Evolutionary conservation across 2,888 invertebrate genomes (phyloP).

Genomic region (Drosophila koepferae): DNA sequence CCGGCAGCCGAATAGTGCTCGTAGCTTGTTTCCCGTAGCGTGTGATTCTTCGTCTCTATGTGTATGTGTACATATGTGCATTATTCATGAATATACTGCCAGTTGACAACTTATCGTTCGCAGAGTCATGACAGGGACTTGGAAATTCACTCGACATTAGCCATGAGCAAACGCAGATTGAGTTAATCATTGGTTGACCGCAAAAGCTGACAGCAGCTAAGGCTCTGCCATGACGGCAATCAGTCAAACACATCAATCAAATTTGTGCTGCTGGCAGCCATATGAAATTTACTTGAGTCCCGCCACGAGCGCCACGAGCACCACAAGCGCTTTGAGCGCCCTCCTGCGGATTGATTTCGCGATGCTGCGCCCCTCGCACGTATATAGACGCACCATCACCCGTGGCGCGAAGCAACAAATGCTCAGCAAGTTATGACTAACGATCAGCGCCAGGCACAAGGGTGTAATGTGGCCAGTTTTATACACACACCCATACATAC

Average conservation of each 20-base stretch:
- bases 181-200: conserved; percentile 68
- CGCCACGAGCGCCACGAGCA: conserved; percentile 1
- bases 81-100: conserved; percentile 63
- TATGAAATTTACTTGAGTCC: conserved; percentile 43
- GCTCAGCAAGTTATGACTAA: conserved; percentile 46
- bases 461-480: conserved; percentile 33
- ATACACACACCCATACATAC: background rate
- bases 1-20: conserved; percentile 13
- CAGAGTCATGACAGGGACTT: conserved; percentile 34
- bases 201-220: conserved; percentile 25
- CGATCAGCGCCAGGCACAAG: conserved; percentile 17
- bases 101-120: conserved; percentile 59
- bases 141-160: conserved; percentile 60
- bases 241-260: conserved; percentile 71
- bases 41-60: background rate
- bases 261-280: conserved; percentile 39
- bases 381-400: background rate
- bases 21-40: background rate
- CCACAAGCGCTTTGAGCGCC: conserved; percentile 5
- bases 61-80: conserved; percentile 38
- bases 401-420: conserved; percentile 50
- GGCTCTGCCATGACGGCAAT: conserved; percentile 44
- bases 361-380: conserved; percentile 7
- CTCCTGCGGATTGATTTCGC: conserved; percentile 43
- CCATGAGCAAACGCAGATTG: conserved; percentile 58